Base-by-base conservation (phyloP, 1,140 invertebrate species). In the Nixonia krombeini region DNA sequence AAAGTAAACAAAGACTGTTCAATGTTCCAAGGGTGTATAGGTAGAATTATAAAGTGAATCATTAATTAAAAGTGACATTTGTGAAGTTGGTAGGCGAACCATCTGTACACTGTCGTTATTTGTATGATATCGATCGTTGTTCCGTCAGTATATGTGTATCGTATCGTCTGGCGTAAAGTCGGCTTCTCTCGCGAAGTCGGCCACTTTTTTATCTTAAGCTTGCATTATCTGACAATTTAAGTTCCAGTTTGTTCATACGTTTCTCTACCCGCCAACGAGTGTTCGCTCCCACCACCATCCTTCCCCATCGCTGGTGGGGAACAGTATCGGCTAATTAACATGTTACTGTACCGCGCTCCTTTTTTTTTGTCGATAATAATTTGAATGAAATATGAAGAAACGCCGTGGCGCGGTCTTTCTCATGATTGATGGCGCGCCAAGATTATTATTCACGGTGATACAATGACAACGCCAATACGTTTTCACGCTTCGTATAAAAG, bases 1-100 rank as follows among this genome's bases (percentile, higher is more conserved):
- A 64, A 63, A 64, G 59, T 70, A 75, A 69, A 65, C 58, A 70
- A 76, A 76, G 72, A 76, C 74, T 76, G 74, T 76, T 76, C 55
- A 74, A 72, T 76, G 74, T 74, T 74, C 72, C 69, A 71, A 72
- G 62, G 50, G 64, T 72, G 69, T 76, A 75, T 73, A 75, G 58
- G 62, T 73, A 70, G 67, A 17, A 31, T 59, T 73, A 41, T 56
- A 57, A 58, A 58, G 51, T 53, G 59, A 63, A 70, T 73, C 53
- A 64, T 63, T 65, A 66, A 73, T 70, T 66, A 66, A 65, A 44
- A 40, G 53, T 55, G 65, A 55, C 49, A 59, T 68, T 64, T 47
- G 45, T 58, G 49, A 53, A 70, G 55, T 51, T 70, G 59, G 49
- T 59, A 63, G 49, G 57, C 49, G 67, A 70, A 62, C 56, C 52